phyloP scores from a whole-genome alignment of 2,888 invertebrate genomes.

The Sarcophaga rosellei region DNA sequence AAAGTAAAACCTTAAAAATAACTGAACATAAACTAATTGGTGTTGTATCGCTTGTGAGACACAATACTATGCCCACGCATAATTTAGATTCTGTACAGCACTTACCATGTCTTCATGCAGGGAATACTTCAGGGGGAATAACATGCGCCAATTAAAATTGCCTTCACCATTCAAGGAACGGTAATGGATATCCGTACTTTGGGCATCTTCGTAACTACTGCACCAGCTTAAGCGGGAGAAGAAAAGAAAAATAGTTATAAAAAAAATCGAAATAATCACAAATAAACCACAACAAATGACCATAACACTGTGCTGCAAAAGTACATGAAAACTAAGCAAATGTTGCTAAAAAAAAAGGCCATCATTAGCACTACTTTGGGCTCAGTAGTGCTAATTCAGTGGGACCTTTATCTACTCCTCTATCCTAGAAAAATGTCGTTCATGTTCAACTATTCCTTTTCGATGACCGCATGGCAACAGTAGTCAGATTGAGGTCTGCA shows the following conservation, averaged over 20 bases:
- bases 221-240: constrained; percentile 84
- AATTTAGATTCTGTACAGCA: neutral
- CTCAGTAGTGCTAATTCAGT: too few relatives aligned
- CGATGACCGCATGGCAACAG: too few relatives aligned
- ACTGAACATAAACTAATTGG: neutral
- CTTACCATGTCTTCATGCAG: constrained; percentile 87
- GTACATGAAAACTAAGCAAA: neutral
- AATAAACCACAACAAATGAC: too few relatives aligned
- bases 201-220: constrained; percentile 85
- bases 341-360: neutral
- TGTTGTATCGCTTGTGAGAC: too few relatives aligned
- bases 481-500: too few relatives aligned
- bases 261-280: too few relatives aligned
- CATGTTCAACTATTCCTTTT: too few relatives aligned
- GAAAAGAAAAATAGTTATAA: constrained; percentile 24
- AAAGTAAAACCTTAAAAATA: constrained; percentile 26
- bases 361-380: too few relatives aligned
- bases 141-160: constrained; percentile 95
- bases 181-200: constrained; percentile 92
- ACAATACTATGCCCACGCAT: too few relatives aligned
- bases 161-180: constrained; percentile 90
- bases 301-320: constrained; percentile 1
- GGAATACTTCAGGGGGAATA: constrained; percentile 90
- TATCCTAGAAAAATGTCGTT: too few relatives aligned
- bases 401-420: too few relatives aligned